Evolutionary conservation across 2,888 invertebrate genomes (phyloP).

Genomic region (Nemurella pictetii): DNA sequence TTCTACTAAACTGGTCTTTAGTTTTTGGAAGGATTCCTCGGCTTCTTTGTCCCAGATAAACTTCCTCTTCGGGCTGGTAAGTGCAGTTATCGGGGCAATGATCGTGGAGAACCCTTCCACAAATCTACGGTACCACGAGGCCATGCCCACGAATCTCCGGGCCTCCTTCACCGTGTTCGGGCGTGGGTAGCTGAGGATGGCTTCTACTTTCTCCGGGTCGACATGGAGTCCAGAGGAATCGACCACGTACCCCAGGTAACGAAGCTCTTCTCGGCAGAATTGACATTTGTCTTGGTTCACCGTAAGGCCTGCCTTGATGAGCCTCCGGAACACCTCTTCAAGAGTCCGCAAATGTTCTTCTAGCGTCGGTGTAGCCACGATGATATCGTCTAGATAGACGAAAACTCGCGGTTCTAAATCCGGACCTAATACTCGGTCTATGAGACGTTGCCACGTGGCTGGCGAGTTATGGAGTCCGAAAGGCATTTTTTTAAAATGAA

Average conservation of each 20-base stretch:
- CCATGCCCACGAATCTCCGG: constrained; percentile 46
- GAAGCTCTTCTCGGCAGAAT: too few species aligned
- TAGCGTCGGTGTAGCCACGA: too few species aligned
- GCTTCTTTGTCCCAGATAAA: constrained; percentile 32
- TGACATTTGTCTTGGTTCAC: too few species aligned
- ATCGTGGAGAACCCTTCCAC: constrained; percentile 33
- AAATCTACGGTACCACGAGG: constrained; percentile 46
- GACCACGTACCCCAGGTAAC: too few species aligned
- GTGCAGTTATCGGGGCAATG: not conserved
- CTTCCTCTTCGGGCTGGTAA: constrained; percentile 1
- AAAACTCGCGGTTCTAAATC: constrained; percentile 43
- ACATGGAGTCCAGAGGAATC: too few species aligned
- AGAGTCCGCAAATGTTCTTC: not conserved
- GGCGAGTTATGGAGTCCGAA: constrained; percentile 47
- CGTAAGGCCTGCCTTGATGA: too few species aligned
- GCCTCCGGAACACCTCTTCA: too few species aligned
- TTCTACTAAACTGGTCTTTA: constrained; percentile 34
- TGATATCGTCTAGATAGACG: too few species aligned
- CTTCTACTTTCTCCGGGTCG: too few species aligned
- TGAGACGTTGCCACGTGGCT: constrained; percentile 41
- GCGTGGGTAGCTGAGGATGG: constrained; percentile 39
- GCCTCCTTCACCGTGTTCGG: constrained; percentile 44
- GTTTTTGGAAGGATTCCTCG: constrained; percentile 29
- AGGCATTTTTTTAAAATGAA: constrained; percentile 55
- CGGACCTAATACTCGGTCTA: constrained; percentile 44